A percentile compares a stretch with the other conserved stretches of the same genome.
phyloP scores from a whole-genome alignment of 2,888 invertebrate genomes.

The Dexiosoma caninum region DNA sequence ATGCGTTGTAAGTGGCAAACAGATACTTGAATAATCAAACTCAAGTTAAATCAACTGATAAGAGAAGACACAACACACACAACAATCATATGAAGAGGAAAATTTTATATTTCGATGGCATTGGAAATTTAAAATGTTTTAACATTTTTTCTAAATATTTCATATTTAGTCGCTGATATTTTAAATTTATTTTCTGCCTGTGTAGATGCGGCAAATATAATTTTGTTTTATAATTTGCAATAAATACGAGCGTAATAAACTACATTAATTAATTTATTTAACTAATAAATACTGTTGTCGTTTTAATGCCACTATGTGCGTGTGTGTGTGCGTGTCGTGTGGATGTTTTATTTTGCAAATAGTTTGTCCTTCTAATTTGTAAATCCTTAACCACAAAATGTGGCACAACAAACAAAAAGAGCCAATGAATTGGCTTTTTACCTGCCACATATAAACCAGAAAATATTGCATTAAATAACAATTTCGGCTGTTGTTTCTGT shows the following conservation, averaged over 20 bases:
- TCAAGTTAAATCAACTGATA: conserved; percentile 24
- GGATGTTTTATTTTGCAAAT: conserved; percentile 17
- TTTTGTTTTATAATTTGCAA: neutral
- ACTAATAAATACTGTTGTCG: neutral
- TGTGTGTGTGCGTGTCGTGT: neutral
- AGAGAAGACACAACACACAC: neutral
- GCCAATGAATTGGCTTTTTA: conserved; percentile 57
- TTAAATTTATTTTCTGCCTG: neutral
- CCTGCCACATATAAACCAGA: conserved; percentile 40
- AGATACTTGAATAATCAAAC: conserved; percentile 20
- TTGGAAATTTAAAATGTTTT: no score
- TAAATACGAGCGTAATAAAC: conserved; percentile 7
- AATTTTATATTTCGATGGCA: no score
- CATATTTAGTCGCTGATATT: neutral
- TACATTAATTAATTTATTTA: conserved; percentile 29
- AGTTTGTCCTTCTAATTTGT: conserved; percentile 45
- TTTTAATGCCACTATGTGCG: neutral
- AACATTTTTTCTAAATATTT: neutral
- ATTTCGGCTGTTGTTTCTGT: conserved; percentile 21
- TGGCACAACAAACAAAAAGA: conserved; percentile 10
- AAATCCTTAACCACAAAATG: conserved; percentile 50
- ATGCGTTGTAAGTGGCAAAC: conserved; percentile 1
- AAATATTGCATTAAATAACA: conserved; percentile 51
- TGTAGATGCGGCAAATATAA: neutral
- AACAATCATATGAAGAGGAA: neutral